Percentiles rank a stretch among this genome's conserved stretches.
Evolutionary conservation across 35 echinoderm and acorn worm species (phyloP).

Genomic region (Apostichopus californicus): DNA sequence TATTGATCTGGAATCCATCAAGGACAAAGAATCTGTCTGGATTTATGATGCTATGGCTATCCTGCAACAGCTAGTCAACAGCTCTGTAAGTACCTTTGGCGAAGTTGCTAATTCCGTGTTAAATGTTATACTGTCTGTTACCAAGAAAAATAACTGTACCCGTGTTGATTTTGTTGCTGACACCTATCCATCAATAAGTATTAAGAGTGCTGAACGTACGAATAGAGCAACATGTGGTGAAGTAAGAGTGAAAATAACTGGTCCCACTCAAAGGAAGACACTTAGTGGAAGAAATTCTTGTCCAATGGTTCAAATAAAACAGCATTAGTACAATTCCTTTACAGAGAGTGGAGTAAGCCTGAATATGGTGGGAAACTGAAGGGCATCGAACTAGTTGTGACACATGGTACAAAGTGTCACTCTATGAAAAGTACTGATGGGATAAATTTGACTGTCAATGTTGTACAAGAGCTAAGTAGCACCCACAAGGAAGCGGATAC

Average conservation of each 20-base stretch:
- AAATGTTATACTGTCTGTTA: slow-evolving; percentile 23
- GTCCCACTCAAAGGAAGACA: too few relatives aligned
- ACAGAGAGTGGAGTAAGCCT: too few relatives aligned
- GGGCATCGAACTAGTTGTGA: slow-evolving; percentile 39
- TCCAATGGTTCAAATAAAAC: too few relatives aligned
- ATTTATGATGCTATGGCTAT: slow-evolving; percentile 65
- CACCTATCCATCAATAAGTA: slow-evolving; percentile 16
- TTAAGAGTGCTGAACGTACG: slow-evolving; percentile 54
- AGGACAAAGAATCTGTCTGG: background rate
- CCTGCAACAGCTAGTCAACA: slow-evolving; percentile 50
- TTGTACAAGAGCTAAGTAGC: background rate
- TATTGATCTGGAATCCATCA: background rate
- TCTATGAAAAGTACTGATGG: too few relatives aligned
- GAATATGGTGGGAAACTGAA: slow-evolving; percentile 23
- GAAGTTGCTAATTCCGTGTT: slow-evolving; percentile 46
- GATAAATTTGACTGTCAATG: too few relatives aligned
- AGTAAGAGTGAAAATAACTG: background rate
- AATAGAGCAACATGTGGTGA: slow-evolving; percentile 11
- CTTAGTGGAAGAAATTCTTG: too few relatives aligned
- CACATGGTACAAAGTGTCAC: slow-evolving; percentile 15
- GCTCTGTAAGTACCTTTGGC: slow-evolving; percentile 36
- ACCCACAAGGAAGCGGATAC: slow-evolving; percentile 69
- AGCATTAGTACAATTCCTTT: too few relatives aligned
- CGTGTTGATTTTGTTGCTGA: slow-evolving; percentile 59
- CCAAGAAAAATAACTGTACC: background rate